Evolutionary conservation across 1,140 invertebrate species (phyloP), one percentile per base, ranked within the genome.

Genomic region (Diploscapter pachys): DNA sequence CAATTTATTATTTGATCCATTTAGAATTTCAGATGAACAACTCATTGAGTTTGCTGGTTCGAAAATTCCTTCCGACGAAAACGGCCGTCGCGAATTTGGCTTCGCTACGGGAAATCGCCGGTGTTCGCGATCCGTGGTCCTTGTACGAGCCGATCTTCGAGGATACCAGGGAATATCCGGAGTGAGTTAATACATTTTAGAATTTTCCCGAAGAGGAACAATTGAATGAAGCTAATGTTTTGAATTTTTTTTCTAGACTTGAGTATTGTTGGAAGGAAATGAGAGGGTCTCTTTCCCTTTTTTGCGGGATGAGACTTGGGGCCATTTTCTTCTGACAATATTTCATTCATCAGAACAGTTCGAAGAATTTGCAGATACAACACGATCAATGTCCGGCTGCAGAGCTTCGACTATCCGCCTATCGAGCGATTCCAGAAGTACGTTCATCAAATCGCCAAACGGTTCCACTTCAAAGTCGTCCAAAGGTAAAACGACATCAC

Each of bases 361-460:
- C 9, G 31, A 11, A 59, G 31, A 59, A 11, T 11, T 75, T 78
- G 53, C 77, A 75, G 71, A 53, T 61, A 75, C 31, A 52, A 78
- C 4, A 51, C 73, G 3, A 49, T 83, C 4, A 83, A 83, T 68
- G 79, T 83, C 6, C 72, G 79, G n/a, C 72, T 86, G 3, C 82
- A 86, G 61, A 66, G 74, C 9, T 79, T 79, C 64, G 83, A 84
- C 59, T 84, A 70, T 68, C 76, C 63, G 11, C 75, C 77, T 0
- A 59, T 84, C 31, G 83, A 84, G 63, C 79, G 77, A 52, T 84
- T 80, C 63, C 83, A 84, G 63, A 50, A 73, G 4, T 86, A 79
- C 68, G 78, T 86, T 6, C 74, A 86, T 57, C 69, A 71, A 71
- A 78, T 73, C 8, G 84, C 84, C 4, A 80, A 75, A 55, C 62